Percentiles rank a stretch among this genome's conserved stretches.
Evolutionary conservation across 1,140 invertebrate species (phyloP).

Genomic region (Stegodyphus mimosarum): DNA sequence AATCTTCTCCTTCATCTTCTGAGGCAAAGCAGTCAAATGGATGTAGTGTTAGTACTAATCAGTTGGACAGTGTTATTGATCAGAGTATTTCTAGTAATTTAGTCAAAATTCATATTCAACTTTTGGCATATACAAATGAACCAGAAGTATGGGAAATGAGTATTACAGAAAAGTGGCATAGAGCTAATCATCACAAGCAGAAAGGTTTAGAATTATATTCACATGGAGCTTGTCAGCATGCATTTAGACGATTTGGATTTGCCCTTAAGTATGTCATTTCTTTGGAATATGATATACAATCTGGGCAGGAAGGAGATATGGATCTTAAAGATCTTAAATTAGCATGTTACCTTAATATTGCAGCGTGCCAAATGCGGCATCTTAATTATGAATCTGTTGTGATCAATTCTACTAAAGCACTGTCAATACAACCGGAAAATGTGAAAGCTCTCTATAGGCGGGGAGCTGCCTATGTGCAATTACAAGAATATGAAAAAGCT

Average conservation of each 20-base stretch:
- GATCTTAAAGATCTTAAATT: slow-evolving; percentile 68
- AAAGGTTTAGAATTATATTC: slow-evolving; percentile 69
- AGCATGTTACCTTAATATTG: slow-evolving; percentile 80
- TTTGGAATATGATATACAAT: slow-evolving; percentile 56
- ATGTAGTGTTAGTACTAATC: too few species aligned
- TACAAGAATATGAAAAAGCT: slow-evolving; percentile 73
- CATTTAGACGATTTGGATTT: slow-evolving; percentile 74
- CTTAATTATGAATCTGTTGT: slow-evolving; percentile 75
- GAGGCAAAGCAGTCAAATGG: too few species aligned
- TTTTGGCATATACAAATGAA: slow-evolving; percentile 44
- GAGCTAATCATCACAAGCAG: slow-evolving; percentile 66
- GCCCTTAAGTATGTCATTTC: slow-evolving; percentile 77
- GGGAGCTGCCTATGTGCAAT: slow-evolving; percentile 73
- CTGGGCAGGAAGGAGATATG: slow-evolving; percentile 67
- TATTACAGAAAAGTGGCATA: slow-evolving; percentile 66
- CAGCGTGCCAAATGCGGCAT: slow-evolving; percentile 77
- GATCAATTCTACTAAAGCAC: slow-evolving; percentile 75
- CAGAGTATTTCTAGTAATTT: too few species aligned
- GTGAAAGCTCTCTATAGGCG: slow-evolving; percentile 81
- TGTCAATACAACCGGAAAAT: slow-evolving; percentile 76
- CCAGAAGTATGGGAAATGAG: slow-evolving; percentile 62
- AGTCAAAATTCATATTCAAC: slow-evolving; percentile 39
- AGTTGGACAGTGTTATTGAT: too few species aligned
- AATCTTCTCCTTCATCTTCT: too few species aligned
- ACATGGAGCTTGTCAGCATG: slow-evolving; percentile 67